A percentile compares a stretch with the other conserved stretches of the same genome.
Evolutionary conservation across 2,113 vertebrate species (phyloP).

Genomic region (Andinoacara biseriatus): DNA sequence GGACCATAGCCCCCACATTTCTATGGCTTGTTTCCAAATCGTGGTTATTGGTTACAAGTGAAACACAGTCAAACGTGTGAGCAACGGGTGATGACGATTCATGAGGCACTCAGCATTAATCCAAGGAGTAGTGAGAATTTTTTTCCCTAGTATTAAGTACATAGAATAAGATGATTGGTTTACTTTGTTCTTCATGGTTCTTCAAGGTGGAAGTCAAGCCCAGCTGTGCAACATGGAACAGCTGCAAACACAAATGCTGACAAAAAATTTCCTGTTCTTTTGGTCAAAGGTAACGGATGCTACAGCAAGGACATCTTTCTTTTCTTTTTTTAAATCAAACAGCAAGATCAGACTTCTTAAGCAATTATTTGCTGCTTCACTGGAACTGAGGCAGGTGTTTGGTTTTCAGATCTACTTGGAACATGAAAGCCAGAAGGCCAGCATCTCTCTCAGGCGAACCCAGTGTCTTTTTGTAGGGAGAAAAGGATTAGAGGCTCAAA

Average conservation of each 20-base stretch:
- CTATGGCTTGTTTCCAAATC: constrained; percentile 80
- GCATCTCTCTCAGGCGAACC: neutral
- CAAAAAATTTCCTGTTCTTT: constrained; percentile 41
- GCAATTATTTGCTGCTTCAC: constrained; percentile 19
- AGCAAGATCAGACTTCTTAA: constrained; percentile 5
- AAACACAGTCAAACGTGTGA: constrained; percentile 27
- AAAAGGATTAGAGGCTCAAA: constrained; percentile 13
- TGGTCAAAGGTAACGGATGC: constrained; percentile 33
- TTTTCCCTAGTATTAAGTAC: constrained; percentile 36
- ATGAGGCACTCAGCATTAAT: constrained; percentile 74
- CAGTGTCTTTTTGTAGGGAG: constrained; percentile 27
- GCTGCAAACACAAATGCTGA: constrained; percentile 20
- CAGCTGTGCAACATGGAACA: constrained; percentile 4
- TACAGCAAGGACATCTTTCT: constrained; percentile 40
- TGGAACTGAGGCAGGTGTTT: constrained; percentile 32
- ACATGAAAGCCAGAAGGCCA: constrained; percentile 12
- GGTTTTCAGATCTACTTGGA: constrained; percentile 11
- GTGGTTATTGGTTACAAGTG: constrained; percentile 57
- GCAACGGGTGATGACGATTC: constrained; percentile 17
- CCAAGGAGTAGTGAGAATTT: constrained; percentile 47
- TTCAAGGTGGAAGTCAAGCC: constrained; percentile 21
- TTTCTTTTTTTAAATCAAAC: constrained; percentile 18
- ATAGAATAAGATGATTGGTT: constrained; percentile 34
- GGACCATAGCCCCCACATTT: constrained; percentile 44
- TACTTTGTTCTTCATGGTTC: constrained; percentile 10